Evolutionary conservation across 2,888 invertebrate genomes (phyloP).

Genomic region (Sphaerophoria taeniata): DNA sequence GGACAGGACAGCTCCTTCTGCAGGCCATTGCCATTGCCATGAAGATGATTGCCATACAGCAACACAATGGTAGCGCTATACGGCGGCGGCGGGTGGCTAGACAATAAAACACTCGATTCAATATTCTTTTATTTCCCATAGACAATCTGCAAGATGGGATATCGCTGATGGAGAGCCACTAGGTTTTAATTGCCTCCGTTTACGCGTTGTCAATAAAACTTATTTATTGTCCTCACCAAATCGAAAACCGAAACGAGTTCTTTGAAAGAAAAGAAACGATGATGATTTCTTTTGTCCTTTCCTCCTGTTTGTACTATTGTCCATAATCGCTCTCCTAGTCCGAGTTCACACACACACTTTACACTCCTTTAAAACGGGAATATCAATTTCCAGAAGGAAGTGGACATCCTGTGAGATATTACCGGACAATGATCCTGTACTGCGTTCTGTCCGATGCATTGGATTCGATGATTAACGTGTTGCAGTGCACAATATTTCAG

Average conservation of each 20-base stretch:
- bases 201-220: conserved; percentile 68
- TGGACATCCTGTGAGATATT: conserved; percentile 61
- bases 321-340: conserved; percentile 39
- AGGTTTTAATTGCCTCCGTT: conserved; percentile 68
- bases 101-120: conserved; percentile 45
- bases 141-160: conserved; percentile 19
- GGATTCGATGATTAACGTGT: conserved; percentile 70
- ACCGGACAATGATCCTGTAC: conserved; percentile 51
- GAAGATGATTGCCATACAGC: conserved; percentile 41
- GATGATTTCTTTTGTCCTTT: not conserved
- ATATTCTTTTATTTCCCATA: not conserved
- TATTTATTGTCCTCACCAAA: conserved; percentile 58
- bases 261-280: not conserved
- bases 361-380: not conserved
- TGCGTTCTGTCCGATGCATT: conserved; percentile 52
- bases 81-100: not conserved
- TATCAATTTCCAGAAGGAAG: not conserved
- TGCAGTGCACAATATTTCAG: conserved; percentile 65
- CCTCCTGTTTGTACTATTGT: conserved; percentile 44
- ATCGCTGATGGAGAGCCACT: conserved; percentile 39
- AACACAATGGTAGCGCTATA: too few relatives aligned
- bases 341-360: conserved; percentile 2
- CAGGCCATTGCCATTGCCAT: conserved; percentile 19
- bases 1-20: conserved; percentile 10
- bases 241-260: not conserved